phyloP scores from a whole-genome alignment of 2,113 vertebrate genomes.

The Caranx melampygus region DNA sequence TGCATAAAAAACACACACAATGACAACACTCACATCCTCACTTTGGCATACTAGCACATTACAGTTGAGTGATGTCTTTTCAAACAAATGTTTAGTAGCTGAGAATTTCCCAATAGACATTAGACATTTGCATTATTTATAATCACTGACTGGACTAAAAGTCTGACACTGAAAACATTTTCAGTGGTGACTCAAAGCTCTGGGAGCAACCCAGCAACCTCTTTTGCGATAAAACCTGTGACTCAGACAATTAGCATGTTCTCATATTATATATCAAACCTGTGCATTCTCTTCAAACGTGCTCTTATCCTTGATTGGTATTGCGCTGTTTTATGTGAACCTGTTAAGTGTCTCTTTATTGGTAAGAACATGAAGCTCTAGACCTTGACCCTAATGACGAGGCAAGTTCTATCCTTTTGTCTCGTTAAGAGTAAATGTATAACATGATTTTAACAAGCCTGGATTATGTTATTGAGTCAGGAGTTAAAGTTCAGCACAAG shows the following conservation, averaged over 20 bases:
- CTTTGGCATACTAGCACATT: too few relatives aligned
- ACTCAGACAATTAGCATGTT: background rate
- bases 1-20: background rate
- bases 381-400: constrained; percentile 60
- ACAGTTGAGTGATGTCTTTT: too few relatives aligned
- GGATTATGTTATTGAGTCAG: constrained; percentile 53
- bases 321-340: constrained; percentile 61
- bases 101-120: background rate
- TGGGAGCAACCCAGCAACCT: background rate
- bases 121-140: background rate
- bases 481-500: constrained; percentile 65
- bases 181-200: background rate
- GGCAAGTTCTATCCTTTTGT: constrained; percentile 10
- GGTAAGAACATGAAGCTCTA: constrained; percentile 15
- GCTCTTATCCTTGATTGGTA: background rate
- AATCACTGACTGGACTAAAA: background rate
- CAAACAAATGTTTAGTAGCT: too few relatives aligned
- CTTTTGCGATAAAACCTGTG: constrained; percentile 9
- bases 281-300: background rate
- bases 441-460: constrained; percentile 72
- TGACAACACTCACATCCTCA: too few relatives aligned
- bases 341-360: constrained; percentile 55
- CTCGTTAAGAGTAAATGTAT: constrained; percentile 76
- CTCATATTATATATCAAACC: background rate
- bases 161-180: background rate